A percentile compares a stretch with the other conserved stretches of the same genome.
These are phyloP conservation scores for Neolamprologus tretocephalus DNA, from an alignment of 2,113 vertebrate species.

Conservation along the genomic window DNA sequence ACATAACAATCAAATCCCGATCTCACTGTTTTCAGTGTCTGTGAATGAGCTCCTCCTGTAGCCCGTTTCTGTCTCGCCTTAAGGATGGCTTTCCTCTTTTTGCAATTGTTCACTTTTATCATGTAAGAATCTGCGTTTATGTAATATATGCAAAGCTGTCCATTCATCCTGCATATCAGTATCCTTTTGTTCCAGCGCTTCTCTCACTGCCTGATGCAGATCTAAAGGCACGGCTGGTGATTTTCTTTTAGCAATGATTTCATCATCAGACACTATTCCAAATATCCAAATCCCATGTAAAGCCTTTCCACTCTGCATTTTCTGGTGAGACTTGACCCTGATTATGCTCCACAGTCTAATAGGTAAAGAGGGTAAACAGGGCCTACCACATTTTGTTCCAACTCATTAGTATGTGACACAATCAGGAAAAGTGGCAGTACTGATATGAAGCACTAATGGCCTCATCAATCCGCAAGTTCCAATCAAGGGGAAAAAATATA, in stretches of 20 bases:
- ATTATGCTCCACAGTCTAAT: not conserved
- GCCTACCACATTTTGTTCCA: not conserved
- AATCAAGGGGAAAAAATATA: not conserved
- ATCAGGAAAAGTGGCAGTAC: not conserved
- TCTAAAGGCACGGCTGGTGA: not conserved
- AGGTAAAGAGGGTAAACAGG: not conserved
- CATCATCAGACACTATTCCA: not conserved
- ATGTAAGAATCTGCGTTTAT: not conserved
- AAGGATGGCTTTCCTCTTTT: not conserved
- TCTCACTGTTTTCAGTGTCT: not conserved
- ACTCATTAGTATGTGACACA: not conserved
- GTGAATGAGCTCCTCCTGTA: not conserved
- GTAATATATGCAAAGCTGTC: not conserved
- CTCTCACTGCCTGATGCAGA: not conserved
- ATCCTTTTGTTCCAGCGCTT: not conserved
- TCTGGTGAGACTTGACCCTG: not conserved
- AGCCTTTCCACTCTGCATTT: not conserved
- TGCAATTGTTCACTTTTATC: not conserved
- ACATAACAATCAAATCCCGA: not conserved
- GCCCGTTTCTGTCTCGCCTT: not conserved
- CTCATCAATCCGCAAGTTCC: not conserved
- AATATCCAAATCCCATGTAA: slow-evolving; percentile 6
- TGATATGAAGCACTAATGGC: not conserved
- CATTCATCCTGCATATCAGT: not conserved
- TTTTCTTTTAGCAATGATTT: not conserved